A percentile compares a stretch with the other conserved stretches of the same genome.
phyloP scores from a whole-genome alignment of 2,797 vertebrate genomes.

The Clarias fuscus region DNA sequence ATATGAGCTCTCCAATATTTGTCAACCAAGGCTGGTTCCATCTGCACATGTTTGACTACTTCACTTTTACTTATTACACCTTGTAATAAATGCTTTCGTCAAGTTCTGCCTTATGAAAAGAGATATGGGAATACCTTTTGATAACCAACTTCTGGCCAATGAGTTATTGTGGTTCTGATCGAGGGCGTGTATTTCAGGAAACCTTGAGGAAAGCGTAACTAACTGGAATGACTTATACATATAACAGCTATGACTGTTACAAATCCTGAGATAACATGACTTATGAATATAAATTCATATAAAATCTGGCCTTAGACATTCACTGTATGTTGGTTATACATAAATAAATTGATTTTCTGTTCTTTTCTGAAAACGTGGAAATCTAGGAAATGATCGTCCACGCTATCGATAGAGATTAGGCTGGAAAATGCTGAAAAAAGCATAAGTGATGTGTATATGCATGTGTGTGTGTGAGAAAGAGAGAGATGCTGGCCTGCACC shows the following conservation, averaged over 20 bases:
- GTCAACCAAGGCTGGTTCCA: background rate
- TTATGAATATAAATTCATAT: background rate
- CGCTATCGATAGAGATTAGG: background rate
- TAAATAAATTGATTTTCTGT: background rate
- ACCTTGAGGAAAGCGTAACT: background rate
- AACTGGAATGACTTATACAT: background rate
- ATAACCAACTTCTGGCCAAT: background rate
- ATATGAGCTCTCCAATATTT: background rate
- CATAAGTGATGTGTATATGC: background rate
- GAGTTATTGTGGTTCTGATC: background rate
- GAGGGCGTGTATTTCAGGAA: background rate
- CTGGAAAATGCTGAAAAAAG: background rate
- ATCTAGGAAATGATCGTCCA: background rate
- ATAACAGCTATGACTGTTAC: background rate
- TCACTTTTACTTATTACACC: background rate
- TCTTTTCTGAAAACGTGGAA: background rate
- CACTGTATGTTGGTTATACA: too few species aligned
- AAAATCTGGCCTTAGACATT: background rate
- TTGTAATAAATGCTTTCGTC: too few species aligned
- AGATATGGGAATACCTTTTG: background rate
- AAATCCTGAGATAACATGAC: background rate
- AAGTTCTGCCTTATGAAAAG: background rate
- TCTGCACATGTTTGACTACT: background rate
- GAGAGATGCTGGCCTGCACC: slow-evolving; percentile 23
- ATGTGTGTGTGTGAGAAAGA: background rate